A percentile compares a stretch with the other conserved stretches of the same genome.
phyloP scores from a whole-genome alignment of 2,888 invertebrate species.

The Silvanus unidentatus region DNA sequence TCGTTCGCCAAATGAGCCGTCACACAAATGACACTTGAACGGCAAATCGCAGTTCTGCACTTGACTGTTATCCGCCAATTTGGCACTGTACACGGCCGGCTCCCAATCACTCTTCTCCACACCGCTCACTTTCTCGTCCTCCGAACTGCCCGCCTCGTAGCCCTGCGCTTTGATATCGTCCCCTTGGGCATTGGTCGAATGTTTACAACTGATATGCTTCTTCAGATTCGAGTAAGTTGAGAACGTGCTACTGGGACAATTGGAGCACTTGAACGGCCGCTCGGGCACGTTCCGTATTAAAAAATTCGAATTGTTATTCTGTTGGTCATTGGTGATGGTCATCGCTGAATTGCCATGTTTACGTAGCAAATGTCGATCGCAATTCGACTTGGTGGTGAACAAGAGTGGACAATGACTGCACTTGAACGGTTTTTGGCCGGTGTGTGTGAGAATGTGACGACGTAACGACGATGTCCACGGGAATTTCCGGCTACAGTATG shows the following conservation, averaged over 20 bases:
- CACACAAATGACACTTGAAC: constrained; percentile 91
- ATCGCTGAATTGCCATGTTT: constrained; percentile 66
- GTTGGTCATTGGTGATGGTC: constrained; percentile 37
- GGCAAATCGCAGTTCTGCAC: constrained; percentile 60
- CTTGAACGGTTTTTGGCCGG: constrained; percentile 93
- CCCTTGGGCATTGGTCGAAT: constrained; percentile 49
- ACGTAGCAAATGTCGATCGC: constrained; percentile 86
- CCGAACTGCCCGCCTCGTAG: constrained; percentile 46
- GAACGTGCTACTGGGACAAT: constrained; percentile 78
- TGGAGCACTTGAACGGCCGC: constrained; percentile 71
- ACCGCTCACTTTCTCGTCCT: constrained; percentile 45
- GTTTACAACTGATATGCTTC: constrained; percentile 71
- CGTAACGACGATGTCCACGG: constrained; percentile 95
- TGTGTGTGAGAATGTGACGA: constrained; percentile 92
- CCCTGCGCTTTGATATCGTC: constrained; percentile 43
- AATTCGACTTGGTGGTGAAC: constrained; percentile 96
- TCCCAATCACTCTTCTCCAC: constrained; percentile 33
- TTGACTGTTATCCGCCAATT: constrained; percentile 18
- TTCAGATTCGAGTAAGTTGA: constrained; percentile 72
- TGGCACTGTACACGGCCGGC: constrained; percentile 33
- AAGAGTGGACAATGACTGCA: constrained; percentile 88
- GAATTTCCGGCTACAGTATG: constrained; percentile 89
- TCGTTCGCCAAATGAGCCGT: constrained; percentile 75
- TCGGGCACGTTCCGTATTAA: constrained; percentile 66
- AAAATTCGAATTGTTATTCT: constrained; percentile 43